Percentiles rank a stretch among this genome's conserved stretches.
phyloP scores from a whole-genome alignment of 2,113 vertebrate genomes.

The Empidonax traillii region DNA sequence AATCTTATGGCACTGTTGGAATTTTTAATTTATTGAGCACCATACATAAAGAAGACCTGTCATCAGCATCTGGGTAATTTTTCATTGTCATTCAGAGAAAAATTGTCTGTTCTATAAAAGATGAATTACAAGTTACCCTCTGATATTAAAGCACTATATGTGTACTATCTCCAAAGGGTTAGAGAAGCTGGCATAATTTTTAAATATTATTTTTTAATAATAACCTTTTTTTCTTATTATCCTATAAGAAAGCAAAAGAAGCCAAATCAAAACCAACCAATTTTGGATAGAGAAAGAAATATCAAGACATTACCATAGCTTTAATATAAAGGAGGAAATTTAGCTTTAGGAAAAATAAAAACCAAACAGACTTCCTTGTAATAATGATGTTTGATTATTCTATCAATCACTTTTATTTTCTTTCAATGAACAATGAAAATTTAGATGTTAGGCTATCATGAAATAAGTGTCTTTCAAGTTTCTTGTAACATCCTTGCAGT shows the following conservation, averaged over 20 bases:
- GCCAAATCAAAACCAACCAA: not conserved
- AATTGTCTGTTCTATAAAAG: not conserved
- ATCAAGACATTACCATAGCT: not conserved
- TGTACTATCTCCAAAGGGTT: not conserved
- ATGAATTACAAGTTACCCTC: not conserved
- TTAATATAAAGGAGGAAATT: not conserved
- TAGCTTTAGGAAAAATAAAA: not conserved
- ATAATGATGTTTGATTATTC: not conserved
- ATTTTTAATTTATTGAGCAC: not conserved
- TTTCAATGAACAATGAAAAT: not conserved
- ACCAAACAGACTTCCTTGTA: not conserved
- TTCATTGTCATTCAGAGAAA: not conserved
- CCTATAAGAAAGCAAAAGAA: not conserved
- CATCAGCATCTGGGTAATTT: not conserved
- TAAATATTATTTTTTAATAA: not conserved
- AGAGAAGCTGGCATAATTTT: not conserved
- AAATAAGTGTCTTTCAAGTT: not conserved
- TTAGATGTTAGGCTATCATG: not conserved
- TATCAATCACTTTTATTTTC: slow-evolving; percentile 12
- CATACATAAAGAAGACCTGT: not conserved
- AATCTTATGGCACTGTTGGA: not conserved
- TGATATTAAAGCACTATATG: not conserved
- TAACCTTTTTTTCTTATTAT: not conserved
- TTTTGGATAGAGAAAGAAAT: not conserved
- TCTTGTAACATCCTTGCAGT: not conserved